These are phyloP conservation scores for Xiphophorus couchianus DNA, from an alignment of 2,113 vertebrate species.

Conservation along the genomic window DNA sequence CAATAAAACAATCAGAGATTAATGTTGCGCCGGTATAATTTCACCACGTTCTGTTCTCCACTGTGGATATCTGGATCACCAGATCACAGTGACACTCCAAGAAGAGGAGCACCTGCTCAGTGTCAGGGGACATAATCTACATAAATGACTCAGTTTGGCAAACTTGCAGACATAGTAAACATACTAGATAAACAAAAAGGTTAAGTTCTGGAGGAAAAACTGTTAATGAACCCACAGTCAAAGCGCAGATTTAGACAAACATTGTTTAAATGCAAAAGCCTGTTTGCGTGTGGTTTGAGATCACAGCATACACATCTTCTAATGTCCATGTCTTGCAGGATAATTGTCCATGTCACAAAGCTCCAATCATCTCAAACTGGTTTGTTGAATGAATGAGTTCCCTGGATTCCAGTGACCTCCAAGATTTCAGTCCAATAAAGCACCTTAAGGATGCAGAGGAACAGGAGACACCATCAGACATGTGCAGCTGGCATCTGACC, in stretches of 20 bases:
- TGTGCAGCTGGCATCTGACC: not conserved
- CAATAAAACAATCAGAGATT: not conserved
- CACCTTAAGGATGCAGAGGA: not conserved
- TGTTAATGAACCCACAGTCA: not conserved
- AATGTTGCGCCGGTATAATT: not conserved
- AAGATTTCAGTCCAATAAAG: not conserved
- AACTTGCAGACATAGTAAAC: not conserved
- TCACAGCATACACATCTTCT: not conserved
- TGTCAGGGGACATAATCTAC: not conserved
- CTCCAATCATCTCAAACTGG: not conserved
- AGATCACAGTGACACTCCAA: not conserved
- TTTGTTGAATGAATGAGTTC: not conserved
- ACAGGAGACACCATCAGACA: not conserved
- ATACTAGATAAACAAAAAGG: not conserved
- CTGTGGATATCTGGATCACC: not conserved
- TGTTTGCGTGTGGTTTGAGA: too few relatives aligned
- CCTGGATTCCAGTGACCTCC: not conserved
- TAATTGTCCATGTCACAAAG: not conserved
- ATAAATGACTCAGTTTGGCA: not conserved
- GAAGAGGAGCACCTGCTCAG: too few relatives aligned
- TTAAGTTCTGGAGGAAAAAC: not conserved
- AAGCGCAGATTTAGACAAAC: not conserved
- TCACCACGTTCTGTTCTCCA: not conserved
- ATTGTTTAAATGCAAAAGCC: not conserved
- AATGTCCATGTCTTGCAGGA: not conserved